Evolutionary conservation across 1,140 invertebrate genomes (phyloP).

Genomic region (Hylyphantes graminicola): DNA sequence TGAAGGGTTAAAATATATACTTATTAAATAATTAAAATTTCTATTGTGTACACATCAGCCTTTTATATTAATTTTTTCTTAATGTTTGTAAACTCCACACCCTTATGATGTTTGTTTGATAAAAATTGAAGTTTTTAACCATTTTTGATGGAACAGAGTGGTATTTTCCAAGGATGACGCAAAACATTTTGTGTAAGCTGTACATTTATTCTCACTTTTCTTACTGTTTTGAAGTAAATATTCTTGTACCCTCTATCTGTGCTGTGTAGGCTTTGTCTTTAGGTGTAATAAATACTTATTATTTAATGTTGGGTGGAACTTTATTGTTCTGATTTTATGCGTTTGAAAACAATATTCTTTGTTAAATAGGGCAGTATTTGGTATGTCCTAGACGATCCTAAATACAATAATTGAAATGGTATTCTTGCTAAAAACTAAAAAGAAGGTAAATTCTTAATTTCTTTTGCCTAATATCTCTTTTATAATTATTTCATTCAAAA

Average conservation of each 20-base stretch:
- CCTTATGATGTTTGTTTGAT: not conserved
- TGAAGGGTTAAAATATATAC: too few relatives aligned
- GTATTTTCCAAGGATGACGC: conserved; percentile 20
- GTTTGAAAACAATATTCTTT: too few relatives aligned
- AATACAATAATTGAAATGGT: too few relatives aligned
- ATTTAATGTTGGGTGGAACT: not conserved
- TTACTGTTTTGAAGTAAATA: conserved; percentile 28
- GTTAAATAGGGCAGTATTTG: too few relatives aligned
- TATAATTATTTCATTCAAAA: too few relatives aligned
- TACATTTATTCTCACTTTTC: conserved; percentile 24
- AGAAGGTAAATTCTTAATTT: too few relatives aligned
- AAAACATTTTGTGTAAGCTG: conserved; percentile 13
- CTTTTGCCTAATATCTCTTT: too few relatives aligned
- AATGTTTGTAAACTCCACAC: not conserved
- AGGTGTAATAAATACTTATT: conserved; percentile 38
- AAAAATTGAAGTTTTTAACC: conserved; percentile 24
- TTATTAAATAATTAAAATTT: not conserved
- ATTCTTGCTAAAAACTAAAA: too few relatives aligned
- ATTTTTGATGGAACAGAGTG: conserved; percentile 33
- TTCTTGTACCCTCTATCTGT: conserved; percentile 17
- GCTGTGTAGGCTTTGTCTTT: conserved; percentile 17
- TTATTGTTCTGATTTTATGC: too few relatives aligned
- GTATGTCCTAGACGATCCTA: too few relatives aligned
- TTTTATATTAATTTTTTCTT: too few relatives aligned
- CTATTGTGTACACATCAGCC: too few relatives aligned